Evolutionary conservation across 1,140 invertebrate genomes (phyloP).

Genomic region (Heliconius nattereri): DNA sequence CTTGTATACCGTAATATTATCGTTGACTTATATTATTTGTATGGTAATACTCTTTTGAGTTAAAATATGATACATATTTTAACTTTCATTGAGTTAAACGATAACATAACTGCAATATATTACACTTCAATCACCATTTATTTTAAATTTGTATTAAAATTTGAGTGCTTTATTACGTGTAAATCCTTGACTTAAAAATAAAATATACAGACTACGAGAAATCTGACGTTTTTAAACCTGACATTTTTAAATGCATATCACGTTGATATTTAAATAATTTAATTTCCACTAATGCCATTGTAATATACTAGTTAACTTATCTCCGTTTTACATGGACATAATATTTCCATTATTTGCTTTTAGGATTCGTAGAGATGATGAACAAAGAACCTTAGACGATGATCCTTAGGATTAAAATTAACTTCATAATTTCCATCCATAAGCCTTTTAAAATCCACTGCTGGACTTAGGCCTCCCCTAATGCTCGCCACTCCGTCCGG

Average conservation of each 20-base stretch:
- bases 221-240: constrained; percentile 9
- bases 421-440: too few relatives aligned
- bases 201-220: constrained; percentile 27
- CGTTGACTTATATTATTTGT: constrained; percentile 32
- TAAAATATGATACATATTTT: constrained; percentile 33
- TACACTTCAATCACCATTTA: constrained; percentile 33
- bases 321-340: too few relatives aligned
- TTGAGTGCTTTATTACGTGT: constrained; percentile 32
- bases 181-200: constrained; percentile 37
- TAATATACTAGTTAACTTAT: too few relatives aligned
- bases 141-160: constrained; percentile 30
- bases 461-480: too few relatives aligned
- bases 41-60: constrained; percentile 26
- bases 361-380: too few relatives aligned
- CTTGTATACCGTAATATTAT: constrained; percentile 29
- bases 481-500: too few relatives aligned
- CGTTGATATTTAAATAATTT: not conserved
- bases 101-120: constrained; percentile 35
- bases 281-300: not conserved
- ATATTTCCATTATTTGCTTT: too few relatives aligned
- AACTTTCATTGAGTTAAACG: constrained; percentile 41
- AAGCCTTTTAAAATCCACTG: too few relatives aligned
- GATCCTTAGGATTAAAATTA: too few relatives aligned
- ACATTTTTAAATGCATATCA: constrained; percentile 16
- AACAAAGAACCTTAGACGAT: too few relatives aligned